Evolutionary conservation across 2,113 vertebrate genomes (phyloP).

Genomic region (Bettongia penicillata): DNA sequence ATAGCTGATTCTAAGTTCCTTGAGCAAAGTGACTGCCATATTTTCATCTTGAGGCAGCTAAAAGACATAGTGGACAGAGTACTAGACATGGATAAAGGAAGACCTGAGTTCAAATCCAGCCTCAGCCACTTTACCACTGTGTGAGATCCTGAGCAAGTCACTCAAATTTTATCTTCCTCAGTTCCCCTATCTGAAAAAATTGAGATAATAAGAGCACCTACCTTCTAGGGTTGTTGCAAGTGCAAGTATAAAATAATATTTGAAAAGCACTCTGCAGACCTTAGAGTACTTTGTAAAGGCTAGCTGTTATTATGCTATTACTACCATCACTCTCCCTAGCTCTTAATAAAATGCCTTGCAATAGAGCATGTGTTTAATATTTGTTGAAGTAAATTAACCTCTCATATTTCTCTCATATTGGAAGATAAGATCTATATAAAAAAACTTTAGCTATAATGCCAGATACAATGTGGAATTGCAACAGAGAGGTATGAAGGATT

Average conservation of each 20-base stretch:
- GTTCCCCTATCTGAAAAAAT: not conserved
- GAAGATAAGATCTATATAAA: not conserved
- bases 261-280: not conserved
- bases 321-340: not conserved
- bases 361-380: not conserved
- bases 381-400: not conserved
- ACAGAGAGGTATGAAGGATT: not conserved
- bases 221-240: not conserved
- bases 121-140: not conserved
- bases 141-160: not conserved
- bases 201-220: not conserved
- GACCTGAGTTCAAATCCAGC: not conserved
- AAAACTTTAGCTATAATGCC: not conserved
- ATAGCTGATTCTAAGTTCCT: not conserved
- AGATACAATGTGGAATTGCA: not conserved
- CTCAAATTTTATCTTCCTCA: not conserved
- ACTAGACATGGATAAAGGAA: not conserved
- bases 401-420: not conserved
- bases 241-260: not conserved
- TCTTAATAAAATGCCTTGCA: not conserved
- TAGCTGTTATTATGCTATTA: not conserved
- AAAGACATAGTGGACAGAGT: not conserved
- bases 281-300: not conserved
- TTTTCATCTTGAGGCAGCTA: not conserved
- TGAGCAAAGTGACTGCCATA: not conserved